Evolutionary conservation across 2,797 vertebrate species (phyloP).

Genomic region (Sebastes miniatus): DNA sequence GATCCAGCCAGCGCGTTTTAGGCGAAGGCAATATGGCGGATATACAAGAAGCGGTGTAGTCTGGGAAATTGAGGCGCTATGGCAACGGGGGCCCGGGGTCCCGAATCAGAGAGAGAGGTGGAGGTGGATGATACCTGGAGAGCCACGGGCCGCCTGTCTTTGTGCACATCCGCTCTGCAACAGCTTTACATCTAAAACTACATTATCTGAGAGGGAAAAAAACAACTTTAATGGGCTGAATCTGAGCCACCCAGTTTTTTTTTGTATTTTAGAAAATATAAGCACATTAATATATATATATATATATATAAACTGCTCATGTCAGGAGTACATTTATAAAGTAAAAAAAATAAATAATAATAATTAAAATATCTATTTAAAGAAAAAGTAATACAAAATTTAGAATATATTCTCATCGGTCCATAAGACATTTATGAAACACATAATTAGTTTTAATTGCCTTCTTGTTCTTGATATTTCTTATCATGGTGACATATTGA

Average conservation of each 20-base stretch:
- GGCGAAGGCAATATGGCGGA: constrained; percentile 90
- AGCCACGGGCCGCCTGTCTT: neutral
- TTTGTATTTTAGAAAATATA: too few species aligned
- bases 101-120: neutral
- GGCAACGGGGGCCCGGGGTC: neutral
- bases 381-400: too few species aligned
- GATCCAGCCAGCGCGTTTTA: constrained; percentile 71
- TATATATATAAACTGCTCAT: too few species aligned
- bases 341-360: too few species aligned
- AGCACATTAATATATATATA: too few species aligned
- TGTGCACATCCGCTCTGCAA: neutral
- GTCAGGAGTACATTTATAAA: too few species aligned
- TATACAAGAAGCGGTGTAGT: constrained; percentile 71
- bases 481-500: too few species aligned
- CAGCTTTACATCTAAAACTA: neutral
- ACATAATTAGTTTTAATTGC: too few species aligned
- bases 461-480: too few species aligned
- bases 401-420: too few species aligned
- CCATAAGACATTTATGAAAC: too few species aligned
- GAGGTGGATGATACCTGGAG: neutral
- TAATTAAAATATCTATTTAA: too few species aligned
- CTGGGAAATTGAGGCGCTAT: constrained; percentile 84
- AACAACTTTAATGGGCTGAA: neutral
- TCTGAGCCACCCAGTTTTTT: neutral
- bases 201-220: neutral